phyloP scores from a whole-genome alignment of 2,888 invertebrate species.

The Ctena decussata region DNA sequence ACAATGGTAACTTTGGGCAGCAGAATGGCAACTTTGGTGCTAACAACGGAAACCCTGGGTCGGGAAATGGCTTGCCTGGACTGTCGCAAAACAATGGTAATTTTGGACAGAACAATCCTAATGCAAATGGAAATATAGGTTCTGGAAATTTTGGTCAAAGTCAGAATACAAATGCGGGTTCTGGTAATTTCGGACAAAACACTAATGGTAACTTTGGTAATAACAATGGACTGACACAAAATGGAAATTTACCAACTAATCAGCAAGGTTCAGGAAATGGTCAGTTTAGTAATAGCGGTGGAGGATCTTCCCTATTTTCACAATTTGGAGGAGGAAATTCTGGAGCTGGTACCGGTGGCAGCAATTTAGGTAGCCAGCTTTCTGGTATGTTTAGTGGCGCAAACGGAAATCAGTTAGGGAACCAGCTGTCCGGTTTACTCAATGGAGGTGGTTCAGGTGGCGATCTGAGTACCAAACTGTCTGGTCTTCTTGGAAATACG shows the following conservation, averaged over 20 bases:
- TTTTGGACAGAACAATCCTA: not conserved
- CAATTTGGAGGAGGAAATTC: constrained; percentile 23
- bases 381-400: constrained; percentile 37
- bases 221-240: not conserved
- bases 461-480: not conserved
- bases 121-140: not conserved
- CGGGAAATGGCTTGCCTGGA: not conserved
- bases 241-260: not conserved
- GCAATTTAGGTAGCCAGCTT: constrained; percentile 13
- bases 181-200: not conserved
- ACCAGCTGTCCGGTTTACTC: not conserved
- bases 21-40: not conserved
- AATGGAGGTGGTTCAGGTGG: constrained; percentile 21
- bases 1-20: not conserved
- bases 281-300: not conserved
- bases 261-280: not conserved
- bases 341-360: not conserved
- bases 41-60: not conserved
- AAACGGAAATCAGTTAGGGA: constrained; percentile 17
- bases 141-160: not conserved
- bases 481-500: constrained; percentile 31
- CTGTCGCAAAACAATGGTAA: not conserved
- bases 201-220: constrained; percentile 1
- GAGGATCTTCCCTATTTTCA: not conserved
- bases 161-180: not conserved